phyloP scores from a whole-genome alignment of 2,113 vertebrate species.

The Perccottus glenii region DNA sequence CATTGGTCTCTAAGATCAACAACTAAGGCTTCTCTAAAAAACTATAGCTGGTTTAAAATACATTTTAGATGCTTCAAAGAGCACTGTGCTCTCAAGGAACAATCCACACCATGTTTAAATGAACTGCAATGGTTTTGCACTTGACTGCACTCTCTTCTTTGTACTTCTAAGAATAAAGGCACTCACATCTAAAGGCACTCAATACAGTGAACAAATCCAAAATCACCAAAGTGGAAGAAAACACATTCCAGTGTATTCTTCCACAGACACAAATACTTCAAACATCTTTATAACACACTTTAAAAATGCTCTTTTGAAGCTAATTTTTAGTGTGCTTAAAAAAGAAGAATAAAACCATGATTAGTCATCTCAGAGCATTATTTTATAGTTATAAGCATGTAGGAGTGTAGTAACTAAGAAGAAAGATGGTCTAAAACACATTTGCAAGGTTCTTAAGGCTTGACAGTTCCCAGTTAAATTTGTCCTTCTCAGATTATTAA shows the following conservation, averaged over 20 bases:
- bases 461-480: slow-evolving; percentile 52
- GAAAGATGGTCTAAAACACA: neutral
- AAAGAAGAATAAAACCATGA: too few relatives aligned
- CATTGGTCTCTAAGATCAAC: neutral
- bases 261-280: neutral
- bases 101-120: neutral
- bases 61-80: neutral
- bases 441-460: slow-evolving; percentile 25
- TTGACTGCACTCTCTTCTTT: neutral
- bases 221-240: too few relatives aligned
- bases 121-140: neutral
- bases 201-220: neutral
- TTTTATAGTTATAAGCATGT: too few relatives aligned
- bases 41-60: too few relatives aligned
- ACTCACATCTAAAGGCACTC: neutral
- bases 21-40: neutral
- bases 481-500: slow-evolving; percentile 45
- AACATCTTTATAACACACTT: too few relatives aligned
- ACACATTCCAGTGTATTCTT: neutral
- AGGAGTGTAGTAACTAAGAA: neutral
- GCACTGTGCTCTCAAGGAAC: neutral
- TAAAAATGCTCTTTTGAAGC: too few relatives aligned
- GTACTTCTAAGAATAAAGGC: neutral
- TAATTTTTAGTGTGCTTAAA: too few relatives aligned
- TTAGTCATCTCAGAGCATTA: too few relatives aligned